phyloP scores from a whole-genome alignment of 2,113 vertebrate species.

The Anguilla rostrata region DNA sequence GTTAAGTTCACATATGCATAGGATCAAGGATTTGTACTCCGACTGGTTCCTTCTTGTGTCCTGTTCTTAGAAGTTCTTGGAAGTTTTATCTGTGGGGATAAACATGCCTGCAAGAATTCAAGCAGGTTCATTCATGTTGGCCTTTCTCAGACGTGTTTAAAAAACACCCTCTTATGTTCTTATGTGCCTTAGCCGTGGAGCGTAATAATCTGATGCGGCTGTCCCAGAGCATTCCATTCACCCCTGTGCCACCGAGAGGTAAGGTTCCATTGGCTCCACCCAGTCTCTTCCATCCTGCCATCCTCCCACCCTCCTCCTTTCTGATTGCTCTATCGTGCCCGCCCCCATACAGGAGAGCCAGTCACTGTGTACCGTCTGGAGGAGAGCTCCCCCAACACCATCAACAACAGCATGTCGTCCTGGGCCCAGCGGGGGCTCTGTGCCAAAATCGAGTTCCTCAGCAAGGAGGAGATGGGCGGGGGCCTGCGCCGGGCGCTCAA shows the following conservation, averaged over 20 bases:
- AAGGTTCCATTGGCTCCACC: constrained; percentile 39
- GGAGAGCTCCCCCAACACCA: constrained; percentile 92
- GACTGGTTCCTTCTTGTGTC: not conserved
- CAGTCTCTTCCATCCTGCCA: constrained; percentile 11
- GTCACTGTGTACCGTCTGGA: constrained; percentile 96
- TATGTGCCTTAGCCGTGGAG: constrained; percentile 83
- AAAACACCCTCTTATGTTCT: constrained; percentile 33
- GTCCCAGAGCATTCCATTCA: constrained; percentile 97
- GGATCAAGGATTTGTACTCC: too few species aligned
- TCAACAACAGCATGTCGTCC: constrained; percentile 99
- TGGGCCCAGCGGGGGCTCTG: constrained; percentile 96
- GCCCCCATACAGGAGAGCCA: constrained; percentile 79
- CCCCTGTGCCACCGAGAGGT: constrained; percentile 97
- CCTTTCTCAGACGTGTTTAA: constrained; percentile 36
- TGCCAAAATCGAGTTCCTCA: constrained; percentile 97
- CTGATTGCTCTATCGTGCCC: not conserved
- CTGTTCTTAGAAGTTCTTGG: constrained; percentile 2
- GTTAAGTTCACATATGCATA: constrained; percentile 34
- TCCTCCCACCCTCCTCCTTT: not conserved
- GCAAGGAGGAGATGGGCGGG: constrained; percentile 98
- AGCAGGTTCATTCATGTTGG: not conserved
- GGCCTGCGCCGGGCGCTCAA: constrained; percentile 92
- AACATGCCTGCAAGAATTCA: not conserved
- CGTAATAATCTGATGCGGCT: constrained; percentile 98
- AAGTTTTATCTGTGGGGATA: not conserved